Conservation (phyloP, 1,140 invertebrate species). For the Ptiloglossa arizonensis region DNA sequence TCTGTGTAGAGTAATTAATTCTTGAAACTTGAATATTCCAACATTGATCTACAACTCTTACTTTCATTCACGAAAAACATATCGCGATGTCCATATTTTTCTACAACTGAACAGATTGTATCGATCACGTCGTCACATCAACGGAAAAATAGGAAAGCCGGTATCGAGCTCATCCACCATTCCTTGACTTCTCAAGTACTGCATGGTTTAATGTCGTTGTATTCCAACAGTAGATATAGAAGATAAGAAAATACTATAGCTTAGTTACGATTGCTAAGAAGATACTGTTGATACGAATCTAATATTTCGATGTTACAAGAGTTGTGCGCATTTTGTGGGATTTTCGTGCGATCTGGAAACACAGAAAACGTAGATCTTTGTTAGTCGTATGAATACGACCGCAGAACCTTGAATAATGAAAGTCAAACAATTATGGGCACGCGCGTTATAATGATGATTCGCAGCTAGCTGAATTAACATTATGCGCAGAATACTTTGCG, state of each 20-base stretch:
- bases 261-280: not conserved
- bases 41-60: no score
- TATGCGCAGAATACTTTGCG: not conserved
- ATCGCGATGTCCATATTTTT: no score
- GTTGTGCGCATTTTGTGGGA: not conserved
- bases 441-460: constrained; percentile 12
- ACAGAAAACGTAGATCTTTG: constrained; percentile 18
- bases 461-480: not conserved
- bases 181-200: no score
- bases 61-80: no score
- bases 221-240: not conserved
- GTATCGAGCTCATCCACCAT: no score
- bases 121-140: no score
- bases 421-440: constrained; percentile 17
- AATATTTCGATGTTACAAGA: not conserved
- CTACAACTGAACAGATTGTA: no score
- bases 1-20: no score
- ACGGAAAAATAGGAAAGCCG: no score
- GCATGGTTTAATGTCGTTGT: no score
- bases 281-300: not conserved
- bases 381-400: not conserved
- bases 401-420: constrained; percentile 37
- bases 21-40: no score
- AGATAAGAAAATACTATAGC: not conserved
- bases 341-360: not conserved